Evolutionary conservation across 2,888 invertebrate genomes (phyloP), one percentile per base, ranked within the genome.

Genomic region (Rotaria macrura): DNA sequence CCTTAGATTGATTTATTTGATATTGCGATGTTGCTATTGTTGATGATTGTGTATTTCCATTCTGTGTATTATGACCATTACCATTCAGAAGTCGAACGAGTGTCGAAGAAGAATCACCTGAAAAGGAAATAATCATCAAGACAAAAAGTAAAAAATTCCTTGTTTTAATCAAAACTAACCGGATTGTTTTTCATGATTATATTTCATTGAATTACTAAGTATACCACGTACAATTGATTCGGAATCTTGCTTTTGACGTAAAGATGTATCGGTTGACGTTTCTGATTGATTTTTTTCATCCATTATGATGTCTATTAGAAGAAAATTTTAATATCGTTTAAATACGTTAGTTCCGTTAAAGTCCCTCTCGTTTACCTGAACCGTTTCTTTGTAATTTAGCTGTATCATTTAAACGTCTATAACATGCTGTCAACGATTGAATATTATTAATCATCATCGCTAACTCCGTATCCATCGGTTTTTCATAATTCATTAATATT

Each of bases 101-200:
- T 43, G 79, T 74, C 25, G 74, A 40, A 40, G 74, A 25, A 3
- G 29, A 34, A 65, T 65, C 65, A 65, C 34, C 65, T 65, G 7
- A 20, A 65, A 29, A 34, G 17, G 17, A 4, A 6, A 29, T 12
- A 65, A 65, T 52, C 23, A 23, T 23, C 4, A 5, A 5, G 10
- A 49, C 3, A 49, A 49, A 23, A 52, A 52, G 17, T 52, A 47
- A 47, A 12, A 47, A 47, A 20, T 52, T 29, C 29, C 29, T 3
- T 14, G 0, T 65, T 0, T 57, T 29, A 10, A 10, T 57, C 7
- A 17, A 23, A 25, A 10, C 74, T 1, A n/a, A 79, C 79, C 79
- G 40, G 79, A 43, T 43, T 79, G 43, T 43, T 79, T 79, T 43
- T 79, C 79, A 43, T 40, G 79, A 79, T 79, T 79, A n/a, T 43